A percentile compares a stretch with the other conserved stretches of the same genome.
phyloP scores from a whole-genome alignment of 2,113 vertebrate genomes.

The Syngnathus scovelli region DNA sequence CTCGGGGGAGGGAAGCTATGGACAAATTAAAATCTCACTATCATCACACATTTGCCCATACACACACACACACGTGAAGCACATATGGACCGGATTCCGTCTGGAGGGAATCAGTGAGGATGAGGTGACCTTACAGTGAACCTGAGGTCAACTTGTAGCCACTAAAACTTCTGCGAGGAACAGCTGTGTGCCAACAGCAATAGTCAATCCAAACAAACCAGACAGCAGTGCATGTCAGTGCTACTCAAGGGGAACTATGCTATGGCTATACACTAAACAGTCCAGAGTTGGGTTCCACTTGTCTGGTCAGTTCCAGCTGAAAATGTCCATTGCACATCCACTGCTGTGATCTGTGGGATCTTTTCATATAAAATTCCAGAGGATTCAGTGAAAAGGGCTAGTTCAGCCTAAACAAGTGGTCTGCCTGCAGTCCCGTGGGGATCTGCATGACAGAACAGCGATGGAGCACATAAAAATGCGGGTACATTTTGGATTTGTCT shows the following conservation, averaged over 20 bases:
- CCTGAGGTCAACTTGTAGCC: slow-evolving; percentile 7
- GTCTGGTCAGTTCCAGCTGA: slow-evolving; percentile 25
- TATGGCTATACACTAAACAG: slow-evolving; percentile 38
- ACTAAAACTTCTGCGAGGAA: slow-evolving; percentile 29
- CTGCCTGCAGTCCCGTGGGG: slow-evolving; percentile 24
- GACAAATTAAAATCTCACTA: slow-evolving; percentile 17
- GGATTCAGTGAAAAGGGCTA: slow-evolving; percentile 15
- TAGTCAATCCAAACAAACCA: slow-evolving; percentile 39
- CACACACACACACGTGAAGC: background rate
- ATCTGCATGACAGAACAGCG: slow-evolving; percentile 25
- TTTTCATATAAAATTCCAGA: slow-evolving; percentile 26
- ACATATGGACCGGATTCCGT: slow-evolving; percentile 25
- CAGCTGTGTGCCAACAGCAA: slow-evolving; percentile 37
- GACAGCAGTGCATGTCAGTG: slow-evolving; percentile 32
- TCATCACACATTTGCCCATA: slow-evolving; percentile 7
- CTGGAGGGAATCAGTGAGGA: slow-evolving; percentile 37
- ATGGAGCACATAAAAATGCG: slow-evolving; percentile 23
- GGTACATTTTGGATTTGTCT: slow-evolving; percentile 9
- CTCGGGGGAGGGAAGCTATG: slow-evolving; percentile 12
- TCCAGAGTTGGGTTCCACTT: slow-evolving; percentile 32
- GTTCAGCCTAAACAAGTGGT: slow-evolving; percentile 61
- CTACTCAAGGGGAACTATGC: slow-evolving; percentile 50
- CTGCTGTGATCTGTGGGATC: slow-evolving; percentile 19
- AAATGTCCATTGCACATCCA: slow-evolving; percentile 32
- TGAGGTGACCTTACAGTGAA: slow-evolving; percentile 42